Evolutionary conservation across 2,113 vertebrate species (phyloP).

Genomic region (Atrichornis clamosus): DNA sequence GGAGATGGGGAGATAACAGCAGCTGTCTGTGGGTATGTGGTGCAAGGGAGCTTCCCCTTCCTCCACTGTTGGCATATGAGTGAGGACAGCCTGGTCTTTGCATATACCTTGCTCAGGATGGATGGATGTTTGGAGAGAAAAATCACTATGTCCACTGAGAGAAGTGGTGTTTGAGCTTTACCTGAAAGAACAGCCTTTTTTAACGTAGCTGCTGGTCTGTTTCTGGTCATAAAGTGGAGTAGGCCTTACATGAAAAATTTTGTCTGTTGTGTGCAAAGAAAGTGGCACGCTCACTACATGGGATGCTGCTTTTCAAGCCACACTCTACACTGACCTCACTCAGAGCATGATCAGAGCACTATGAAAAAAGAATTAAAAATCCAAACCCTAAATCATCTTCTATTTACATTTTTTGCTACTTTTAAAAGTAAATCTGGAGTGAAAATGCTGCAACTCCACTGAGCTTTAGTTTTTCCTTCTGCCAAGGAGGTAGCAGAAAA

Average conservation of each 20-base stretch:
- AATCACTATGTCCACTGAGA: background rate
- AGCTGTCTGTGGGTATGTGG: fast-evolving
- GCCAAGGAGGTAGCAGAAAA: background rate
- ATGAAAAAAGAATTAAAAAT: background rate
- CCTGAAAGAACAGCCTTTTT: background rate
- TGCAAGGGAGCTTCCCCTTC: background rate
- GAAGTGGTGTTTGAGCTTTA: background rate
- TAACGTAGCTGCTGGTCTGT: background rate
- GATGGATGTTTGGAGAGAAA: background rate
- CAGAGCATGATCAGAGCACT: background rate
- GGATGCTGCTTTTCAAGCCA: background rate
- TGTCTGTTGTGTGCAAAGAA: background rate
- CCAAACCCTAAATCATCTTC: background rate
- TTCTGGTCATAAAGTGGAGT: background rate
- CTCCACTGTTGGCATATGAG: background rate
- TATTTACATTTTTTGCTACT: background rate
- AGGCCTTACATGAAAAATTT: background rate
- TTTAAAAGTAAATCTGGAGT: background rate
- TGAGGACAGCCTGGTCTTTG: background rate
- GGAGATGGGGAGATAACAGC: background rate
- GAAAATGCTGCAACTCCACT: background rate
- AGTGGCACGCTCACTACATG: background rate
- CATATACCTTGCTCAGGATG: background rate
- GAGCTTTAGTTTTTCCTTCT: background rate
- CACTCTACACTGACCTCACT: background rate